Base-by-base conservation (phyloP, 2,888 invertebrate species). In the Stictocephala bisonia region DNA sequence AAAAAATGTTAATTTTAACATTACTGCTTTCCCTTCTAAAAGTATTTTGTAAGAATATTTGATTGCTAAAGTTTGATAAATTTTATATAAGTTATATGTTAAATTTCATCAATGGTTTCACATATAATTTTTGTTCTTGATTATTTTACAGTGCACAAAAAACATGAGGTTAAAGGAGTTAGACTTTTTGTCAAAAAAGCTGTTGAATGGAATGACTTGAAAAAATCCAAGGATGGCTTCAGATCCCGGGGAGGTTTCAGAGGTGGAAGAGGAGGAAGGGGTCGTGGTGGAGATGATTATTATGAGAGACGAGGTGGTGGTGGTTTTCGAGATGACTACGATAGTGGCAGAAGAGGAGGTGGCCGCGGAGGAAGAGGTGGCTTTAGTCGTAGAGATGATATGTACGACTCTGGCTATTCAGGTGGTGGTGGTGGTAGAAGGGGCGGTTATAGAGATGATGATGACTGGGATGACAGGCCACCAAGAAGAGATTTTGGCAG, bases 161-260 rank as follows among this genome's bases (percentile, higher is more conserved):
- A 84, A 71, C 86, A 87, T 79, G 82, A 82, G 74, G 82, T 88
- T 48, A 85, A 85, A 77, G 86, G 86, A 1, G 84, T 85, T 74
- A 82, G 83, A 70, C 83, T 87, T 35, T 87, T 88, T 81, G 87
- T 87, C 1, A 88, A 88, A 80, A 88, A 88, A 81, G 88, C 88
- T 6, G 79, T 87, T 20, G 70, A 71, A 22, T 71, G 70, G 70
- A 48, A 56, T 20, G 70, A 71, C 26, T 24, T 71, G 3, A 69
- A 69, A 35, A 51, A 40, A 53, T 29, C 22, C 1, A n/a, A n/a
- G n/a, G 51, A 51, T 11, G 51, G 51, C 2, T 11, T 85, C 86
- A 70, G 86, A 86, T 78, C 83, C 84, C 69, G 86, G 85, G 77
- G 85, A 85, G 69, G 69, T 40, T 60, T 48, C 22, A 24, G 70